Base-by-base conservation (phyloP, 2,888 invertebrate genomes). In the Pharmacophagus antenor region DNA sequence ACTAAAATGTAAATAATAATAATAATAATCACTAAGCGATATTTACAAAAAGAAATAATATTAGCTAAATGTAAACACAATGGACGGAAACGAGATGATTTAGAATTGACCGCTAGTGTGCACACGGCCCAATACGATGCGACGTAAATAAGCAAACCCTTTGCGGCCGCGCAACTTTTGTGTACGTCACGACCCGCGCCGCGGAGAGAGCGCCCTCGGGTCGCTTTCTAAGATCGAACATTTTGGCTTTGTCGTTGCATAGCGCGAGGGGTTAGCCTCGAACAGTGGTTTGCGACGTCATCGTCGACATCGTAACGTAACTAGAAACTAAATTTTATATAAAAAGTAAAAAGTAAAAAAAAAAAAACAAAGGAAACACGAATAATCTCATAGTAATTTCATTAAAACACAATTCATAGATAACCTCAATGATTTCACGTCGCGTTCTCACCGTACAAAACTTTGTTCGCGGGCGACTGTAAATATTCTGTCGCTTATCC, bases 1-100 rank as follows among this genome's bases (percentile, higher is more conserved):
- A 15, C 27, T 21, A 61, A 63, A 61, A 64, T 61, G 67, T 63
- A 63, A 62, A 63, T 70, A 71, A 67, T 66, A 66, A 59, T n/a
- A 64, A 62, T 65, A 66, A 37, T 70, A 73, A 69, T 59, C 67
- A 67, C 69, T 67, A 73, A 69, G 70, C 70, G 70, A 66, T 77
- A 74, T 73, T 70, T 79, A 79, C 75, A 78, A 73, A n/a, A n/a
- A 67, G 67, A 66, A 69, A 68, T 77, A 78, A 71, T 71, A 67
- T 70, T 70, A 73, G 74, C 73, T 69, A 73, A 74, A 72, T 73
- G 70, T 76, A 77, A 79, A 74, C 2, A 76, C 76, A 77, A 75
- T 90, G 90, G 89, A 90, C 89, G 90, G 90, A 88, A 89, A 85
- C 70, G 87, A 89, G 88, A 88, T 85, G 85, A 81, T 79, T 79